A percentile compares a stretch with the other conserved stretches of the same genome.
Evolutionary conservation across 2,797 vertebrate species (phyloP).

Genomic region (Takifugu ocellatus): DNA sequence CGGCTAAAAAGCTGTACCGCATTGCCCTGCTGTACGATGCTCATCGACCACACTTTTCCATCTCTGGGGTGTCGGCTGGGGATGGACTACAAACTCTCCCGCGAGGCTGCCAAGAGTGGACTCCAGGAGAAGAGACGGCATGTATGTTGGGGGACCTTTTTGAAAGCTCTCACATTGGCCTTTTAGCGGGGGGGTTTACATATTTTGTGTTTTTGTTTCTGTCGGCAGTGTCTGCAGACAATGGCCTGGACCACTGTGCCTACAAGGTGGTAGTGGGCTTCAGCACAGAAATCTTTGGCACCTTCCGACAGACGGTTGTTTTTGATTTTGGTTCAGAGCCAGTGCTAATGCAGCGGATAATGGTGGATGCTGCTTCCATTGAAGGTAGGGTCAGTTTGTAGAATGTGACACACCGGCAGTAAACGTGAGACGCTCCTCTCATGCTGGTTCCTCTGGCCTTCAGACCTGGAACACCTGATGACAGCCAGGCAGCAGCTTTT

Average conservation of each 20-base stretch:
- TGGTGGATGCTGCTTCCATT: conserved; percentile 98
- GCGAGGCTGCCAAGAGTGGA: conserved; percentile 93
- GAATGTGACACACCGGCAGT: neutral
- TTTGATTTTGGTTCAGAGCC: conserved; percentile 98
- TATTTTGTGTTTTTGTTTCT: neutral
- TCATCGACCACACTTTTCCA: conserved; percentile 96
- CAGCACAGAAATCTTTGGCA: conserved; percentile 98
- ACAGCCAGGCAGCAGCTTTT: conserved; percentile 93
- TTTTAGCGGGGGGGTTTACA: neutral
- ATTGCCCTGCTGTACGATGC: conserved; percentile 97
- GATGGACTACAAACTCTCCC: conserved; percentile 87
- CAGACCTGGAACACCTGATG: conserved; percentile 96
- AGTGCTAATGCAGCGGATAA: conserved; percentile 97
- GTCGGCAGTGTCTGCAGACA: conserved; percentile 68
- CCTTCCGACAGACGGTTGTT: conserved; percentile 98
- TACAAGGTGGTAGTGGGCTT: conserved; percentile 95
- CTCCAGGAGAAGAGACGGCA: conserved; percentile 80
- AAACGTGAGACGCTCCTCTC: neutral
- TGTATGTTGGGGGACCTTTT: conserved; percentile 30
- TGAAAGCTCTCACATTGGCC: neutral
- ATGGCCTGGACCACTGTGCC: conserved; percentile 93
- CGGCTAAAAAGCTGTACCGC: conserved; percentile 89
- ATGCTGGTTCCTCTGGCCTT: neutral
- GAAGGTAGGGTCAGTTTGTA: conserved; percentile 80
- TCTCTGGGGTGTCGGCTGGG: conserved; percentile 88